These are phyloP conservation scores for Laupala kohalensis DNA, from an alignment of 1,140 invertebrate species.

Conservation along the genomic window DNA sequence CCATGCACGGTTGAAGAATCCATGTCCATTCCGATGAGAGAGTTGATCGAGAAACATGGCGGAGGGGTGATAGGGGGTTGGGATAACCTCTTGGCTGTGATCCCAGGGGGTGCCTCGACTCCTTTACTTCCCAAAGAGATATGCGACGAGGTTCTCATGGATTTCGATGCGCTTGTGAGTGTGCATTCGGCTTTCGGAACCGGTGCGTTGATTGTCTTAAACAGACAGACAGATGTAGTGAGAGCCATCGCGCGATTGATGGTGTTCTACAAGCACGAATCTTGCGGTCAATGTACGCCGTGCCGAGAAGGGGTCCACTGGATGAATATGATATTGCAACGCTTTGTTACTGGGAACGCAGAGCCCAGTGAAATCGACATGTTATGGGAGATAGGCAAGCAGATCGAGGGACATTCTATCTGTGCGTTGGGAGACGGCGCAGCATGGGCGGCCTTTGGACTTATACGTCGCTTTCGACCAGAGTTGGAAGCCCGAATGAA, in stretches of 20 bases:
- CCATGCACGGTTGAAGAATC: conserved; percentile 67
- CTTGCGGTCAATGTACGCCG: conserved; percentile 68
- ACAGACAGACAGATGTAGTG: conserved; percentile 53
- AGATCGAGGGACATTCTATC: conserved; percentile 65
- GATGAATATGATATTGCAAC: conserved; percentile 54
- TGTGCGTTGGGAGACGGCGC: conserved; percentile 61
- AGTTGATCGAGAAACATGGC: conserved; percentile 52
- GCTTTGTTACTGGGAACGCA: conserved; percentile 47
- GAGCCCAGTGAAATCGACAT: conserved; percentile 52
- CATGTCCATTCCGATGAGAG: conserved; percentile 53
- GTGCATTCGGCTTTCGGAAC: conserved; percentile 51
- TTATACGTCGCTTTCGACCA: conserved; percentile 56
- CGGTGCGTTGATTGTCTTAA: conserved; percentile 60
- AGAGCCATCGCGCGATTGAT: conserved; percentile 53
- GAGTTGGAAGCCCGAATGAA: conserved; percentile 36
- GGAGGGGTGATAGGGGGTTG: conserved; percentile 60
- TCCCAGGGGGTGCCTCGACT: conserved; percentile 59
- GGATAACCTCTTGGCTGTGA: conserved; percentile 59
- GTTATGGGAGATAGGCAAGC: conserved; percentile 55
- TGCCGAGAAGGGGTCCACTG: conserved; percentile 58
- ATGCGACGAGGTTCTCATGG: conserved; percentile 53
- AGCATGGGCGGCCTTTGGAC: conserved; percentile 58
- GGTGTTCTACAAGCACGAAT: conserved; percentile 66
- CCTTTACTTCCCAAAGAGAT: conserved; percentile 48
- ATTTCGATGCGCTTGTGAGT: conserved; percentile 51